These are phyloP conservation scores for Scatophagus argus DNA, from an alignment of 2,113 vertebrate genomes.

Conservation along the genomic window DNA sequence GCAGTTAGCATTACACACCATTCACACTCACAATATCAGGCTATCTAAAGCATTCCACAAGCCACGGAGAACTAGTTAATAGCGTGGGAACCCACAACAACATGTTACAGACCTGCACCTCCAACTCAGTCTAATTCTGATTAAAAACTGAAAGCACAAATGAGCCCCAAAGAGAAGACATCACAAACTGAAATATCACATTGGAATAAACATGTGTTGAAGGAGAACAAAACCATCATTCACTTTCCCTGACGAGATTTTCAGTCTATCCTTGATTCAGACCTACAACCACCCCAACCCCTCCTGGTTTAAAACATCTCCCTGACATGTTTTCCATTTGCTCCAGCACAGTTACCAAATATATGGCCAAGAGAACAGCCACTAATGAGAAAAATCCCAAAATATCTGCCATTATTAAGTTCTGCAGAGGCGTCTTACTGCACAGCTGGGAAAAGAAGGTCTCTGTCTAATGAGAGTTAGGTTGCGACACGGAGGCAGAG, in stretches of 20 bases:
- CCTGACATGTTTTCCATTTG: neutral
- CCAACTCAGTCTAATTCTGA: neutral
- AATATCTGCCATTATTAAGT: constrained; percentile 34
- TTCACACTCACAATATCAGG: neutral
- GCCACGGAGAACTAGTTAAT: neutral
- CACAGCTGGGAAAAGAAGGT: neutral
- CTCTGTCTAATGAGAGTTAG: constrained; percentile 3
- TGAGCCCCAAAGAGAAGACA: neutral
- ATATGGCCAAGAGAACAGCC: neutral
- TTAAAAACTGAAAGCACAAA: neutral
- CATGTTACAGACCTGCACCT: neutral
- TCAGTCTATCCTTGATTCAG: constrained; percentile 4
- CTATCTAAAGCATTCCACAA: neutral
- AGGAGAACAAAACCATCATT: neutral
- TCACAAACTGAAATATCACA: neutral
- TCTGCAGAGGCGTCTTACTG: neutral
- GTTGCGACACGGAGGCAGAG: neutral
- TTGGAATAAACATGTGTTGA: neutral
- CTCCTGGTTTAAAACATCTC: constrained; percentile 15
- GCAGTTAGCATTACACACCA: neutral
- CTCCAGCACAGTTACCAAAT: constrained; percentile 3
- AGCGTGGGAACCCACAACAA: neutral
- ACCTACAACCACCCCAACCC: neutral
- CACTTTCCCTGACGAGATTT: constrained; percentile 1
- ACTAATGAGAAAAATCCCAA: constrained; percentile 36